Percentiles rank a stretch among this genome's conserved stretches.
Evolutionary conservation across 2,797 vertebrate genomes (phyloP).

Genomic region (Mus minutoides): DNA sequence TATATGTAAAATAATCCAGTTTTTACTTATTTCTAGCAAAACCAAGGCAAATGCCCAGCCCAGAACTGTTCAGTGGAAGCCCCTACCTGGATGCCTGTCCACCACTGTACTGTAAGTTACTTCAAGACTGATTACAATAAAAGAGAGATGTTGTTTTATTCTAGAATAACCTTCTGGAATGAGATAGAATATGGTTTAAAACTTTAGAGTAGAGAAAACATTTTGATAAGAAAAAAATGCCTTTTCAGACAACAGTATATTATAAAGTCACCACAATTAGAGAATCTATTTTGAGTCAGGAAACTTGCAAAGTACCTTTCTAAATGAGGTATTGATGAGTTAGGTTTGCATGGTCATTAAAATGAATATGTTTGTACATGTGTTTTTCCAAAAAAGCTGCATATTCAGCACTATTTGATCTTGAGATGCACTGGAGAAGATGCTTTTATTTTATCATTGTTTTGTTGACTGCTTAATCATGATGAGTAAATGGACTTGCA

Average conservation of each 20-base stretch:
- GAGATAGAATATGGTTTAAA: background rate
- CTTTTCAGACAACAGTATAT: slow-evolving; percentile 14
- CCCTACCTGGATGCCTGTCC: slow-evolving; percentile 89
- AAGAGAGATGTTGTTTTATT: slow-evolving; percentile 66
- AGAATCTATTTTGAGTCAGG: background rate
- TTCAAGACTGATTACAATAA: slow-evolving; percentile 78
- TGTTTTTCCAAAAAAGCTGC: slow-evolving; percentile 40
- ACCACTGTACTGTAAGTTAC: slow-evolving; percentile 89
- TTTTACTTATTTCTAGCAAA: slow-evolving; percentile 88
- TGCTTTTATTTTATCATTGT: slow-evolving; percentile 62
- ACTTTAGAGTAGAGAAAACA: background rate
- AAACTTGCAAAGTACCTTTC: slow-evolving; percentile 61
- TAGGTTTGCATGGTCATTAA: slow-evolving; percentile 61
- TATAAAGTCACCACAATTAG: slow-evolving; percentile 32
- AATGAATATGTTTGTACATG: slow-evolving; percentile 48
- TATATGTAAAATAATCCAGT: slow-evolving; percentile 78
- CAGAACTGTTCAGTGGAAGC: slow-evolving; percentile 89
- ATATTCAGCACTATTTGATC: slow-evolving; percentile 73
- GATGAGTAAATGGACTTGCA: slow-evolving; percentile 49
- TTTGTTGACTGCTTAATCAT: slow-evolving; percentile 62
- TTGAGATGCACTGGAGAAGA: slow-evolving; percentile 50
- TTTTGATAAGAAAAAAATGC: slow-evolving; percentile 43
- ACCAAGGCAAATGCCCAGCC: slow-evolving; percentile 89
- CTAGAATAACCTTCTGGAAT: slow-evolving; percentile 25
- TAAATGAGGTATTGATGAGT: slow-evolving; percentile 66